These are phyloP conservation scores for Catostomus latipinnis DNA, from an alignment of 2,797 vertebrate genomes.

Conservation along the genomic window DNA sequence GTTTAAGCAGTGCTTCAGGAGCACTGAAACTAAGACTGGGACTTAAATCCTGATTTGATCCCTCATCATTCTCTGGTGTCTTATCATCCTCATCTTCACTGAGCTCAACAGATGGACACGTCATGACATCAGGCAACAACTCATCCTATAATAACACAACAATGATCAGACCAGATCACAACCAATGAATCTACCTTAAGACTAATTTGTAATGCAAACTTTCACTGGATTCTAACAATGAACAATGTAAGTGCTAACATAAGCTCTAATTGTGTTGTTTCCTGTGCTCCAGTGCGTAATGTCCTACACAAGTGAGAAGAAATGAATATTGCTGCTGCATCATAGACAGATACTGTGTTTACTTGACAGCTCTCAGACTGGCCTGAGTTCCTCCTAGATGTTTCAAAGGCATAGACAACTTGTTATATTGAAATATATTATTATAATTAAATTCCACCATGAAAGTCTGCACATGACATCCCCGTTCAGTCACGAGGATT, in stretches of 20 bases:
- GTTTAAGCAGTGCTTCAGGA: constrained; percentile 67
- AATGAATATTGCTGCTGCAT: constrained; percentile 65
- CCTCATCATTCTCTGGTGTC: constrained; percentile 34
- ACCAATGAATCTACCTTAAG: background rate
- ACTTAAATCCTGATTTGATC: constrained; percentile 17
- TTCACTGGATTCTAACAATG: background rate
- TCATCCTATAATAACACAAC: constrained; percentile 61
- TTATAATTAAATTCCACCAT: too few relatives aligned
- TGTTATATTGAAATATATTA: too few relatives aligned
- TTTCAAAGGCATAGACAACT: too few relatives aligned
- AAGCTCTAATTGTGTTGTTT: constrained; percentile 36
- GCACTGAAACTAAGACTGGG: constrained; percentile 63
- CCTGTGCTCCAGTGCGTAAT: constrained; percentile 69
- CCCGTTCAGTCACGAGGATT: too few relatives aligned
- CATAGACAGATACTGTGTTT: constrained; percentile 64
- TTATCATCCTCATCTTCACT: constrained; percentile 29
- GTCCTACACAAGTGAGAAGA: constrained; percentile 58
- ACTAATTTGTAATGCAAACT: background rate
- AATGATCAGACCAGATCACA: background rate
- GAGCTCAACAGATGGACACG: background rate
- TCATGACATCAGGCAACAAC: constrained; percentile 40
- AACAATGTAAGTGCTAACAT: background rate
- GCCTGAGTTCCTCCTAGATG: too few relatives aligned
- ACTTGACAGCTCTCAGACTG: too few relatives aligned
- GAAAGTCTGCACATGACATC: too few relatives aligned